Evolutionary conservation across 2,797 vertebrate species (phyloP).

Genomic region (Acrossocheilus wenchowensis): DNA sequence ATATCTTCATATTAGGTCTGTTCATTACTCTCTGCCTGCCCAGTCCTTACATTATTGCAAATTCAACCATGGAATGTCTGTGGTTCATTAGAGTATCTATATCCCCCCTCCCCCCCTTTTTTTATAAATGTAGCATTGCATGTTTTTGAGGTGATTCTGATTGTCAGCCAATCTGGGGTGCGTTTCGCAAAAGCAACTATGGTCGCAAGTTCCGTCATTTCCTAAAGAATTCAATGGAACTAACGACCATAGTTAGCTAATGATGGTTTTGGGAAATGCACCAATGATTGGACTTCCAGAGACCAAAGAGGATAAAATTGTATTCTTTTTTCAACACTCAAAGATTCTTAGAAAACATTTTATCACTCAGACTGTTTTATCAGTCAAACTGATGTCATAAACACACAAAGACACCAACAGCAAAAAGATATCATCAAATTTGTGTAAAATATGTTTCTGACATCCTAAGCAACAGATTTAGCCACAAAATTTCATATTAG

Average conservation of each 20-base stretch:
- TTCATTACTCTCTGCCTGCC: slow-evolving; percentile 56
- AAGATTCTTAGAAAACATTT: background rate
- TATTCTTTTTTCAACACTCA: background rate
- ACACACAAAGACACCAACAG: background rate
- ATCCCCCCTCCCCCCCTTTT: background rate
- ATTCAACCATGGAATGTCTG: slow-evolving; percentile 21
- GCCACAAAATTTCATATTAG: background rate
- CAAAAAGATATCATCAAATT: background rate
- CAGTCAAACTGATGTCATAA: background rate
- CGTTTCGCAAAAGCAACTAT: too few species aligned
- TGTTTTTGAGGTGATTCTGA: background rate
- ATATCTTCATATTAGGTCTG: slow-evolving; percentile 58
- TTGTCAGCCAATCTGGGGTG: background rate
- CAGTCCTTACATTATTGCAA: slow-evolving; percentile 53
- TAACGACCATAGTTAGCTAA: too few species aligned
- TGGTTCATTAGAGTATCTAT: background rate
- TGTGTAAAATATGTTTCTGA: background rate
- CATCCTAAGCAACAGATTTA: background rate
- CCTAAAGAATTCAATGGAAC: too few species aligned
- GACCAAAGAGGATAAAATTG: background rate
- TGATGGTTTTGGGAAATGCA: too few species aligned
- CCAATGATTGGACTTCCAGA: background rate
- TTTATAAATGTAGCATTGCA: background rate
- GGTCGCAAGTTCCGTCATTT: too few species aligned
- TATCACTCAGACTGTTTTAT: background rate